A percentile compares a stretch with the other conserved stretches of the same genome.
Evolutionary conservation across 2,113 vertebrate species (phyloP).

Genomic region (Cyprichromis sp.): DNA sequence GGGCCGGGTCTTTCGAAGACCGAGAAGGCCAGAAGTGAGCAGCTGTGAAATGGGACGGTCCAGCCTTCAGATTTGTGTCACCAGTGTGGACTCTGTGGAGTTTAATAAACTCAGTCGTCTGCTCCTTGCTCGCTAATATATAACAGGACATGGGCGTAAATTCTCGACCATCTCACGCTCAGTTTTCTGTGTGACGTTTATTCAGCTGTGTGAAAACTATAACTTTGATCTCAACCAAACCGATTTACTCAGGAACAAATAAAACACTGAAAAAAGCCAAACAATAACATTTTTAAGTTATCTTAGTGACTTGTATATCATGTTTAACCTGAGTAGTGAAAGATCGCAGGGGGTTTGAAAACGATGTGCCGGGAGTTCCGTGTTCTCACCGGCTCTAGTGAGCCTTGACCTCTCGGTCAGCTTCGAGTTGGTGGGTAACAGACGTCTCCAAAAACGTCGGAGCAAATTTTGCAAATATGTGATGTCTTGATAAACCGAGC

Average conservation of each 20-base stretch:
- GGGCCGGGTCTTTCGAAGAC: neutral
- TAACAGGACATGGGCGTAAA: neutral
- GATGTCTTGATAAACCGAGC: neutral
- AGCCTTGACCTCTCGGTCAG: neutral
- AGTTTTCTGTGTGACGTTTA: neutral
- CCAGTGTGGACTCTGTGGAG: neutral
- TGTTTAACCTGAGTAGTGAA: neutral
- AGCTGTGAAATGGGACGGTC: neutral
- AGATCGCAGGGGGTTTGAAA: neutral
- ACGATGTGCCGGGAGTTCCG: fast-evolving
- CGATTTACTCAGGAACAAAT: neutral
- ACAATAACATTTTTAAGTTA: neutral
- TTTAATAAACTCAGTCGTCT: neutral
- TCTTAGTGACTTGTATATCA: fast-evolving
- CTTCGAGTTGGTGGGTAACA: neutral
- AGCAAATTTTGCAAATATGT: neutral
- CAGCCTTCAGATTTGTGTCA: neutral
- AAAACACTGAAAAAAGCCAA: neutral
- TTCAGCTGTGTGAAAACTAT: neutral
- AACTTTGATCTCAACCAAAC: neutral
- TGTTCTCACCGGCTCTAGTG: neutral
- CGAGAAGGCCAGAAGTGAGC: neutral
- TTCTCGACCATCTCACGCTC: neutral
- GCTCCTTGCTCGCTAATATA: neutral
- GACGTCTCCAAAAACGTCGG: fast-evolving